Evolutionary conservation across 1,140 invertebrate genomes (phyloP).

Genomic region (Ericerus pela): DNA sequence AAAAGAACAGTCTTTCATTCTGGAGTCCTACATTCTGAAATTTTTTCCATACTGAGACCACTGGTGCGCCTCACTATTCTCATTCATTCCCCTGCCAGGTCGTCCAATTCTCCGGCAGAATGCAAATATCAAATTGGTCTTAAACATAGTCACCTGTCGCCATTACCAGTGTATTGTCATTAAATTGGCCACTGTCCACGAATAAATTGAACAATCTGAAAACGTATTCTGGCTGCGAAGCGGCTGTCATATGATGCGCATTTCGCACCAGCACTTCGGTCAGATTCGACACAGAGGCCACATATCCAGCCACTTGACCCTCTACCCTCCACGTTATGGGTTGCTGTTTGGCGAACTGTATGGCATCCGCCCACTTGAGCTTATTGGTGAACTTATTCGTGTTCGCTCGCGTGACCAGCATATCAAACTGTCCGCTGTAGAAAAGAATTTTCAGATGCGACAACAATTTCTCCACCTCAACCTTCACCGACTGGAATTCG

Average conservation of each 20-base stretch:
- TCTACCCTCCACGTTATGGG: slow-evolving; percentile 34
- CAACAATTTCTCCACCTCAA: slow-evolving; percentile 52
- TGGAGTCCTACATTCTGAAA: too few relatives aligned
- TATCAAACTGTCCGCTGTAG: slow-evolving; percentile 70
- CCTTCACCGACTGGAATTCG: slow-evolving; percentile 66
- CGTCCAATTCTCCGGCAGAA: too few relatives aligned
- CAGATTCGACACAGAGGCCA: slow-evolving; percentile 39
- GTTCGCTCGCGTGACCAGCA: slow-evolving; percentile 63
- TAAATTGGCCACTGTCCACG: too few relatives aligned
- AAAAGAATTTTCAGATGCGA: slow-evolving; percentile 49
- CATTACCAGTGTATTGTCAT: too few relatives aligned
- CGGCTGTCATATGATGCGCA: slow-evolving; percentile 49
- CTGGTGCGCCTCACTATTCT: too few relatives aligned
- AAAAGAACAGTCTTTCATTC: too few relatives aligned
- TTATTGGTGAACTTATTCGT: slow-evolving; percentile 53
- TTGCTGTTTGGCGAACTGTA: slow-evolving; percentile 29
- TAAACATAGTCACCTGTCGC: too few relatives aligned
- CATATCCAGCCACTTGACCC: slow-evolving; percentile 40
- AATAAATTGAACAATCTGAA: slow-evolving; percentile 42
- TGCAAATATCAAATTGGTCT: too few relatives aligned
- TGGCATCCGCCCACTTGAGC: slow-evolving; percentile 31
- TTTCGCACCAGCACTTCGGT: slow-evolving; percentile 44
- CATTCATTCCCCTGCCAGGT: too few relatives aligned
- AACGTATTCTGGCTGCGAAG: slow-evolving; percentile 45
- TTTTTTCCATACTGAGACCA: too few relatives aligned